Base-by-base conservation (phyloP, 1,140 invertebrate genomes). In the Chironomus striatipennis region DNA sequence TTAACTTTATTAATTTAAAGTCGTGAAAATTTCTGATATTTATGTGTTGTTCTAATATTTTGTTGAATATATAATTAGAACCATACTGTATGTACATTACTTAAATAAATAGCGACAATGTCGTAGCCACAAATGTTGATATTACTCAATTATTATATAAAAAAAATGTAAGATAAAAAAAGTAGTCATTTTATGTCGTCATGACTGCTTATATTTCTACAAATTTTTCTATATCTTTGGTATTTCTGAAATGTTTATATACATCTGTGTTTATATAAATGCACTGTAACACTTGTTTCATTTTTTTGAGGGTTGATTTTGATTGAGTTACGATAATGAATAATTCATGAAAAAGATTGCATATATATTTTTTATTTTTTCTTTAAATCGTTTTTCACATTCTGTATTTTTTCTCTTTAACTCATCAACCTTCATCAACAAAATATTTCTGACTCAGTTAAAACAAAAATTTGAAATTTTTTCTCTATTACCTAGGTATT, bases 1-100 rank as follows among this genome's bases (percentile, higher is more conserved):
- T 57, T n/a, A 57, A 57, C 47, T 57, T 57, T 57, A 57, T 57
- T 57, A 57, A 57, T 57, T 57, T 57, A 12, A 57, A 57, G 47
- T 57, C 12, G 47, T 10, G 12, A 12, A n/a, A 15, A 12, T 47
- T 15, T 12, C 47, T 57, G 43, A 9, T 57, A n/a, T n/a, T 57
- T 57, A n/a, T n/a, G 5, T 57, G 47, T n/a, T 57, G 9, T n/a
- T n/a, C 7, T 10, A 8, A 47, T 47, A 47, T 15, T 10, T 15
- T 47, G n/a, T 57, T 1, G 5, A n/a, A 57, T n/a, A 8, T 10
- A 47, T n/a, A 57, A 57, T 57, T 57, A 57, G 47, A 12, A 57
- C 47, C 47, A 57, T 57, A 57, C 12, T n/a, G 47, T 10, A 15
- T 15, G 15, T 10, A 47, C 43, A 57, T 57, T 12, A 57, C 15